Evolutionary conservation across 2,797 vertebrate genomes (phyloP).

Genomic region (Hephaestus fuliginosus): DNA sequence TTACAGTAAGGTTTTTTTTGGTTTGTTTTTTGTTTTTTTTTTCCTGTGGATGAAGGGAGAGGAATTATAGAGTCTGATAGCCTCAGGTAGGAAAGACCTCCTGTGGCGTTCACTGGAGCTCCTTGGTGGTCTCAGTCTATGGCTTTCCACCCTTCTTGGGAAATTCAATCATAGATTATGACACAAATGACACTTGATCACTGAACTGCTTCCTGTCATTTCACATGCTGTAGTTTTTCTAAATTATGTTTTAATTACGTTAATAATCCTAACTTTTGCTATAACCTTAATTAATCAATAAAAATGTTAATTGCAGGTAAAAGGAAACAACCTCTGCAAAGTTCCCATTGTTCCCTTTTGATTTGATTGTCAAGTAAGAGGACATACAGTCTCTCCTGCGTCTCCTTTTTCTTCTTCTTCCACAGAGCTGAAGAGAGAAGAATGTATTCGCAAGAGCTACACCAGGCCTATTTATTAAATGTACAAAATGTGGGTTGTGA

Average conservation of each 20-base stretch:
- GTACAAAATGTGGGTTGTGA: background rate
- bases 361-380: slow-evolving; percentile 16
- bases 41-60: no score
- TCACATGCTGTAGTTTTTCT: background rate
- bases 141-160: background rate
- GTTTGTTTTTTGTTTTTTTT: no score
- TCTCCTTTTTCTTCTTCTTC: background rate
- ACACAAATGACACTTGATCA: background rate
- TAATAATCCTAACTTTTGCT: background rate
- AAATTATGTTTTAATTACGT: slow-evolving; percentile 16
- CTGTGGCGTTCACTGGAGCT: no score
- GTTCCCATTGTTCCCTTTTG: slow-evolving; percentile 14
- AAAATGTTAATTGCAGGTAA: background rate
- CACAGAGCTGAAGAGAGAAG: background rate
- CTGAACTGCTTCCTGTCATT: background rate
- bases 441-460: background rate
- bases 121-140: no score
- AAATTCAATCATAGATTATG: slow-evolving; percentile 1
- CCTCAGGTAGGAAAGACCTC: no score
- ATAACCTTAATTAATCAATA: background rate
- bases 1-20: no score
- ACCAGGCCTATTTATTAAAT: slow-evolving; percentile 15
- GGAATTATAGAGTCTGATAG: no score
- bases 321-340: background rate
- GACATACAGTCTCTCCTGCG: background rate